Percentiles rank a stretch among this genome's conserved stretches.
Evolutionary conservation across 2,888 invertebrate species (phyloP).

Genomic region (Eristalis intricaria): DNA sequence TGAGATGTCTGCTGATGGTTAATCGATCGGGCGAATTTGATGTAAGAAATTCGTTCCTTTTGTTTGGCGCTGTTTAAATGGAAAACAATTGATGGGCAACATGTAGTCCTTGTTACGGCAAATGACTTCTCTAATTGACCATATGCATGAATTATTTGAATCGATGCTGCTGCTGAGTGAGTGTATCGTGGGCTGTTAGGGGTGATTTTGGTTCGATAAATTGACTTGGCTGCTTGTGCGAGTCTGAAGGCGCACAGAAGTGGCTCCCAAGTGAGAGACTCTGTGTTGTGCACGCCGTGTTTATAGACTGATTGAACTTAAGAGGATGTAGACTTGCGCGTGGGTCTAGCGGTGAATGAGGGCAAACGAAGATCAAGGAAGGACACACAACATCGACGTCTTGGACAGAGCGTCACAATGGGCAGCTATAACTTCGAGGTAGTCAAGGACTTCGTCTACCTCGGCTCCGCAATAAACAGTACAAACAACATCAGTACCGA

Average conservation of each 20-base stretch:
- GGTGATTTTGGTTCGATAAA: background rate
- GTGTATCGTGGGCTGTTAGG: conserved; percentile 4
- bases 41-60: conserved; percentile 21
- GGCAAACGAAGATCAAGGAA: too few relatives aligned
- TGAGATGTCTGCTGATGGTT: conserved; percentile 46
- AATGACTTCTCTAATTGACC: conserved; percentile 70
- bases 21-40: conserved; percentile 59
- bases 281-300: too few relatives aligned
- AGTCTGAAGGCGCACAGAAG: background rate
- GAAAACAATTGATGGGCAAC: conserved; percentile 53
- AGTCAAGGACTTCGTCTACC: too few relatives aligned
- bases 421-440: too few relatives aligned
- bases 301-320: too few relatives aligned
- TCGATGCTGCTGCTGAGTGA: background rate
- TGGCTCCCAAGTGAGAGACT: background rate
- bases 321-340: too few relatives aligned
- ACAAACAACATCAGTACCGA: too few relatives aligned
- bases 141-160: conserved; percentile 67
- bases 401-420: too few relatives aligned
- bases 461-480: too few relatives aligned
- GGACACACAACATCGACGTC: too few relatives aligned
- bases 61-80: conserved; percentile 41
- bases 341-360: too few relatives aligned
- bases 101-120: conserved; percentile 52
- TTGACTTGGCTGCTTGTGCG: background rate